phyloP scores from a whole-genome alignment of 2,113 vertebrate species.

The Dasyornis broadbenti region DNA sequence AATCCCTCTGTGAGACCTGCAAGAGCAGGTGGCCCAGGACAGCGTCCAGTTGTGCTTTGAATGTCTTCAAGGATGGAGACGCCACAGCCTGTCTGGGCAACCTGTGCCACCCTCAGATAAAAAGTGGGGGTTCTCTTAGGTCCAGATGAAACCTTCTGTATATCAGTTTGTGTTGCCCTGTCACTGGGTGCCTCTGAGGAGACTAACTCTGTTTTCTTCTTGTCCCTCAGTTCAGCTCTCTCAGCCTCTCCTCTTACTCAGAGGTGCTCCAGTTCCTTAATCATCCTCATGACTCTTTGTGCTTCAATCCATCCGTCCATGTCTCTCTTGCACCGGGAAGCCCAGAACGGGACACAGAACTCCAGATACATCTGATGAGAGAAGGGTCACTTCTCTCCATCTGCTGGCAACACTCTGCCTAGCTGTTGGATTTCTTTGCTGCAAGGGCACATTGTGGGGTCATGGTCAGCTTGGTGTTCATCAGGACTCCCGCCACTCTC shows the following conservation, averaged over 20 bases:
- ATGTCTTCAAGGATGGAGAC: not conserved
- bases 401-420: not conserved
- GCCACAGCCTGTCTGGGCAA: not conserved
- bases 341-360: not conserved
- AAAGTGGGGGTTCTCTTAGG: fast-evolving
- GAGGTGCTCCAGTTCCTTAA: not conserved
- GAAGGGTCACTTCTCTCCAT: not conserved
- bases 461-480: not conserved
- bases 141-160: not conserved
- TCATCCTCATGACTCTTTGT: not conserved
- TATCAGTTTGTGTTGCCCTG: not conserved
- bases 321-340: not conserved
- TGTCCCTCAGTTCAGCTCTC: not conserved
- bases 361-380: not conserved
- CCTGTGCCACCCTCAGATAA: not conserved
- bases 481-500: not conserved
- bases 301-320: not conserved
- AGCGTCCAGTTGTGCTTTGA: fast-evolving
- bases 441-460: not conserved
- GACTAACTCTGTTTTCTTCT: not conserved
- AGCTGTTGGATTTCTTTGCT: not conserved
- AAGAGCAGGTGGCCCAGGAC: not conserved
- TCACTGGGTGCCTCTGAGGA: not conserved
- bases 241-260: not conserved
- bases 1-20: not conserved